phyloP scores from a whole-genome alignment of 2,888 invertebrate species.

The Campoplex capitator region DNA sequence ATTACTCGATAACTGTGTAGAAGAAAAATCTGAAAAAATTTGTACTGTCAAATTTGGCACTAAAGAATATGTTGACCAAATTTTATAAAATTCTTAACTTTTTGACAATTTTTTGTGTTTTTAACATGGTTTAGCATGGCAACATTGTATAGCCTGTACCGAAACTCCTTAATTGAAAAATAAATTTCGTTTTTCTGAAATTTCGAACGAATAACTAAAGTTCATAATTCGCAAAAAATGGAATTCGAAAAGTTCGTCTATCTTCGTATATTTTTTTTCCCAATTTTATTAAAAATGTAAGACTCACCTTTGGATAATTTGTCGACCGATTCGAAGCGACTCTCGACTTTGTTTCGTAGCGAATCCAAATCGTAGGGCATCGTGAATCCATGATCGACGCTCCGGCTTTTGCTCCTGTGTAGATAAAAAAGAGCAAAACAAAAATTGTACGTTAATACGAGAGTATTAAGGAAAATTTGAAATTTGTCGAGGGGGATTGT shows the following conservation, averaged over 20 bases:
- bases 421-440: slow-evolving; percentile 64
- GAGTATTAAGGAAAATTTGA: slow-evolving; percentile 1
- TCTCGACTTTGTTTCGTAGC: slow-evolving; percentile 94
- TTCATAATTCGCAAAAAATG: not conserved
- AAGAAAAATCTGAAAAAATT: no score
- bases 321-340: slow-evolving; percentile 92
- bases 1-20: no score
- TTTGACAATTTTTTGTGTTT: no score
- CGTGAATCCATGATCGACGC: slow-evolving; percentile 95
- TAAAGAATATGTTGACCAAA: no score
- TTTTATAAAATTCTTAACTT: no score
- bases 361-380: slow-evolving; percentile 94
- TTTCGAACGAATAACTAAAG: not conserved
- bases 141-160: no score
- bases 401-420: slow-evolving; percentile 95
- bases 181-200: no score
- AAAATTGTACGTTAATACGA: not conserved
- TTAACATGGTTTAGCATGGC: no score
- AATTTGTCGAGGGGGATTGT: not conserved
- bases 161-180: no score
- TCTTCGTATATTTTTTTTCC: not conserved
- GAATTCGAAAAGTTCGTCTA: no score
- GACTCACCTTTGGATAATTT: slow-evolving; percentile 86
- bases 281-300: not conserved
- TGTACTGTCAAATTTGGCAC: no score